Evolutionary conservation across 2,113 vertebrate genomes (phyloP), one percentile per base, ranked within the genome.

Genomic region (Taxidea taxus): DNA sequence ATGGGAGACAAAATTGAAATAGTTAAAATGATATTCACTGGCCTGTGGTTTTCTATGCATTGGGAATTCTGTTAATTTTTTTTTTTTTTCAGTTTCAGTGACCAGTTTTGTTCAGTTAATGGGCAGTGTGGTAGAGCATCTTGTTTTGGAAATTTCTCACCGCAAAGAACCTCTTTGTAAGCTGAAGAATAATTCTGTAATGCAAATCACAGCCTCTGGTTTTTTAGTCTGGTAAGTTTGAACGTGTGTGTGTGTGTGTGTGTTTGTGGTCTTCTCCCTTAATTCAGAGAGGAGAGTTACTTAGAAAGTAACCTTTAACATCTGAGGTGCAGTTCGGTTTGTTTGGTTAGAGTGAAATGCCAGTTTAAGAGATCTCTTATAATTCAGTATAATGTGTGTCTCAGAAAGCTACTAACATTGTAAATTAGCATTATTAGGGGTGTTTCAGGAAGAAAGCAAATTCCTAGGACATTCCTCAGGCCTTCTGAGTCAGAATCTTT

Each of bases 111-210:
- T 81, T 87, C 60, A 42, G 3, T 66, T 95, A 74, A 21, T 34
- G 80, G 74, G 27, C 54, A 58, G 34, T 62, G 25, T 8, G 70
- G 11, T 15, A 7, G 44, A 60, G 58, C 21, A 60, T 47, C 23
- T 37, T 7, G 44, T 29, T 80, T 85, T 90, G 37, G 49, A 87
- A 72, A 60, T 84, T 49, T 84, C 58, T 96, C 51, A n/a, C 31
- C 12, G 31, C n/a, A 70, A 56, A 95, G 13, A 87, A 60, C 49
- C 6, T 44, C 54, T 68, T 54, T 78, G 64, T 77, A 81, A 86
- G 58, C 9, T 29, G 44, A 89, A 93, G 87, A 72, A 82, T 68
- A 94, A 72, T 94, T 93, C 72, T 96, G 31, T 49, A 56, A 92
- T 77, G 58, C 21, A 42, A 96, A 88, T 56, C 34, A 56, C 23